These are phyloP conservation scores for Theocolax elegans DNA, from an alignment of 1,140 invertebrate species.

Conservation along the genomic window DNA sequence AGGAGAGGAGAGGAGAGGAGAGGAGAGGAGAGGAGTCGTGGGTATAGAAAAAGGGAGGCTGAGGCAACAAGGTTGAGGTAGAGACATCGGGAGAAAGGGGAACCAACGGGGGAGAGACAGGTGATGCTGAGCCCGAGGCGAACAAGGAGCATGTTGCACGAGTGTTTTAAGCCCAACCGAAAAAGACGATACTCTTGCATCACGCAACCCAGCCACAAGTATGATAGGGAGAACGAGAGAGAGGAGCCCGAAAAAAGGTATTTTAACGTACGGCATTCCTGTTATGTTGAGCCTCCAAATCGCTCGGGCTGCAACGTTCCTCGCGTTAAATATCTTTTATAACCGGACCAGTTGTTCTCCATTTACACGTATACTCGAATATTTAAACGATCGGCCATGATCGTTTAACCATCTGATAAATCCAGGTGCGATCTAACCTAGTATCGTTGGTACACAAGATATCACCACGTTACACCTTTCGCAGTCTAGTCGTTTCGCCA, in stretches of 20 bases:
- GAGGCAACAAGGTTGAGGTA: too few relatives aligned
- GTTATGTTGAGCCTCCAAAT: conserved; percentile 58
- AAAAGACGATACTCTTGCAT: too few relatives aligned
- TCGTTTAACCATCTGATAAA: too few relatives aligned
- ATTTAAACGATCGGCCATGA: too few relatives aligned
- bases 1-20: neutral
- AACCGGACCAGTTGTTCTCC: neutral
- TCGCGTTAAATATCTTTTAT: conserved; percentile 53
- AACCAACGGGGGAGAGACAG: conserved; percentile 58
- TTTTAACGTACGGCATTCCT: conserved; percentile 67
- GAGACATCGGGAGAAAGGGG: conserved; percentile 40
- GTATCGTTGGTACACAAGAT: too few relatives aligned
- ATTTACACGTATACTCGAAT: too few relatives aligned
- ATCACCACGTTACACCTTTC: too few relatives aligned
- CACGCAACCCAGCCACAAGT: conserved; percentile 25
- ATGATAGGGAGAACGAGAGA: neutral
- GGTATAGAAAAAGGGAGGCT: neutral
- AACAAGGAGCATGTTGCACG: conserved; percentile 34
- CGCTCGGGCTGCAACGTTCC: conserved; percentile 64
- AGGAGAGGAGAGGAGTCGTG: neutral
- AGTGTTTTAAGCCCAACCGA: too few relatives aligned
- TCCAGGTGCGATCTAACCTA: too few relatives aligned
- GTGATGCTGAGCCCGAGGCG: conserved; percentile 62
- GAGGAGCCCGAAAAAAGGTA: conserved; percentile 50
- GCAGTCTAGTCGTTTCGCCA: too few relatives aligned